A percentile compares a stretch with the other conserved stretches of the same genome.
Evolutionary conservation across 2,888 invertebrate species (phyloP).

Genomic region (Hirtodrosophila cameraria): DNA sequence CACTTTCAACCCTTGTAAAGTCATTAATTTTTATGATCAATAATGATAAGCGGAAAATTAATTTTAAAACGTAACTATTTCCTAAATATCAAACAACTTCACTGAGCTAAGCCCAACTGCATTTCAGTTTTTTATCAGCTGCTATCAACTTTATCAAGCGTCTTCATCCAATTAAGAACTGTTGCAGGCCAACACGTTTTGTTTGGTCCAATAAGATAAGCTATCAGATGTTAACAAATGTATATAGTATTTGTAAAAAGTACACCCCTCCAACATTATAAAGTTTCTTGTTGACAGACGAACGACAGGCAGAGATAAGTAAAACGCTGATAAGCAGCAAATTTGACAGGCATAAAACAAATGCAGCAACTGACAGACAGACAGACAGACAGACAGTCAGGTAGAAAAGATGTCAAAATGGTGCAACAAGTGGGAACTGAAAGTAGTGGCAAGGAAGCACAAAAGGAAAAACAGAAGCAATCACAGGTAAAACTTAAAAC

Average conservation of each 20-base stretch:
- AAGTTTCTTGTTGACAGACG: slow-evolving; percentile 48
- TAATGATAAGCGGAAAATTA: slow-evolving; percentile 8
- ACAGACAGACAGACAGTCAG: slow-evolving; percentile 45
- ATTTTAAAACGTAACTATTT: slow-evolving; percentile 1
- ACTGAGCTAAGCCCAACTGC: slow-evolving; percentile 7
- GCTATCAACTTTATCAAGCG: slow-evolving; percentile 33
- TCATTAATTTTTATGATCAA: background rate
- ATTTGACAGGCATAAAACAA: slow-evolving; percentile 73
- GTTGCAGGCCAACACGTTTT: slow-evolving; percentile 24
- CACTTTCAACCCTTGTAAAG: background rate
- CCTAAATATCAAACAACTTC: slow-evolving; percentile 7
- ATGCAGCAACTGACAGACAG: slow-evolving; percentile 4
- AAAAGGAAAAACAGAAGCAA: slow-evolving; percentile 15
- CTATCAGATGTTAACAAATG: slow-evolving; percentile 18
- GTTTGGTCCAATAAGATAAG: slow-evolving; percentile 48
- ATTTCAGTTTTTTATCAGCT: slow-evolving; percentile 6
- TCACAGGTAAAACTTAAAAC: slow-evolving; percentile 15
- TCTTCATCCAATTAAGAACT: slow-evolving; percentile 53
- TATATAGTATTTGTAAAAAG: slow-evolving; percentile 13
- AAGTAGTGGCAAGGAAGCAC: slow-evolving; percentile 28
- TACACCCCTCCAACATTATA: slow-evolving; percentile 5
- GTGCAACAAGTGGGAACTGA: background rate
- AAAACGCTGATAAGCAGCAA: slow-evolving; percentile 60
- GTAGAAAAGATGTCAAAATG: slow-evolving; percentile 46
- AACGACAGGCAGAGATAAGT: slow-evolving; percentile 49